Percentiles rank a stretch among this genome's conserved stretches.
phyloP scores from a whole-genome alignment of 2,113 vertebrate species.

The Furnarius figulus region DNA sequence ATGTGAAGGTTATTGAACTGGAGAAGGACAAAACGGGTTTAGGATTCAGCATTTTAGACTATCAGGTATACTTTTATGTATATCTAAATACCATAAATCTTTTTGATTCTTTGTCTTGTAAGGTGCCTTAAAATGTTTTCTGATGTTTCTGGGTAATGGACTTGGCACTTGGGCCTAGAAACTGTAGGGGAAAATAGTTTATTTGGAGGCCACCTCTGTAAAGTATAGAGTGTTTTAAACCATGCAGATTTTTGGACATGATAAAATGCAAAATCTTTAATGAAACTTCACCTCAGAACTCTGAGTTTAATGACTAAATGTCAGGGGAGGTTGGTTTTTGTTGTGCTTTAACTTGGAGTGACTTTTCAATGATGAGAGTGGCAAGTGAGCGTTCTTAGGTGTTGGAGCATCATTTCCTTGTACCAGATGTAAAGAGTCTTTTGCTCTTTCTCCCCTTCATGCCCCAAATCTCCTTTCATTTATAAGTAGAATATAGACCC shows the following conservation, averaged over 20 bases:
- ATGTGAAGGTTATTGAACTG: slow-evolving; percentile 85
- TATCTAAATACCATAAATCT: not conserved
- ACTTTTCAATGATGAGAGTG: not conserved
- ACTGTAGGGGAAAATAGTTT: not conserved
- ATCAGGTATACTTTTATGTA: slow-evolving; percentile 82
- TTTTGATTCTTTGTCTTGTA: not conserved
- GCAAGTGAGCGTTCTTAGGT: not conserved
- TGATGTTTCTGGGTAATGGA: not conserved
- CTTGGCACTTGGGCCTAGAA: not conserved
- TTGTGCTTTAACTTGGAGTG: not conserved
- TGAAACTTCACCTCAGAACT: not conserved
- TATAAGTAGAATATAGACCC: not conserved
- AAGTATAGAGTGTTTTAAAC: not conserved
- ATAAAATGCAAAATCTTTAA: not conserved
- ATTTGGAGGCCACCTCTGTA: not conserved
- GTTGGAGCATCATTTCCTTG: not conserved
- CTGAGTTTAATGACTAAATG: not conserved
- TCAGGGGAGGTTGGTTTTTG: not conserved
- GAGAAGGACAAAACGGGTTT: slow-evolving; percentile 87
- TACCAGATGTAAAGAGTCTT: not conserved
- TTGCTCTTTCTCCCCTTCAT: not conserved
- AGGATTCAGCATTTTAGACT: slow-evolving; percentile 98
- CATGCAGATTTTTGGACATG: not conserved
- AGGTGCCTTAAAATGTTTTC: not conserved
- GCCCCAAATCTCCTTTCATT: not conserved